phyloP scores from a whole-genome alignment of 2,113 vertebrate genomes.

The Peromyscus maniculatus region DNA sequence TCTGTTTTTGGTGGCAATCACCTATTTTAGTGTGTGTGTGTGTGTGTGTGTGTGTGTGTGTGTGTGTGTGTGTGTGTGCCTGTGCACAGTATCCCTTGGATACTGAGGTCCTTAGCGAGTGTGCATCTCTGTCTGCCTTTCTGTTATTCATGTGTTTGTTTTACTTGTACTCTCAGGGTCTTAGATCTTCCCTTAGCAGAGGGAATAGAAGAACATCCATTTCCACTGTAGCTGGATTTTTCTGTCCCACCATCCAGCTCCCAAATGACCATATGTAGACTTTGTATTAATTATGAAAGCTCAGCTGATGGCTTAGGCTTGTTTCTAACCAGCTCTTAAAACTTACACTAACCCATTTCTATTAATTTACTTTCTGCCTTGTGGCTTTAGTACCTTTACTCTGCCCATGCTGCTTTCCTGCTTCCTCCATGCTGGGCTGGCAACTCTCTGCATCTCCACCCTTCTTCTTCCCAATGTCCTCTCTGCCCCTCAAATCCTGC shows the following conservation, averaged over 20 bases:
- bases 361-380: not conserved
- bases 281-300: not conserved
- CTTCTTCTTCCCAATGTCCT: not conserved
- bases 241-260: not conserved
- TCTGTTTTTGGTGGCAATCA: not conserved
- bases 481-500: not conserved
- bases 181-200: not conserved
- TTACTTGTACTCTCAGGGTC: not conserved
- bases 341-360: not conserved
- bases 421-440: not conserved
- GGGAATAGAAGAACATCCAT: not conserved
- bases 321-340: not conserved
- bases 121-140: not conserved
- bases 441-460: not conserved
- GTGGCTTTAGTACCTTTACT: not conserved
- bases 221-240: not conserved
- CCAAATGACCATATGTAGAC: not conserved
- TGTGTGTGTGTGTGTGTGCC: not conserved
- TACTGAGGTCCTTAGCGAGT: not conserved
- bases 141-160: not conserved
- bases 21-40: not conserved
- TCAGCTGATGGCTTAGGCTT: not conserved
- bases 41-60: not conserved
- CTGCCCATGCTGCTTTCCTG: not conserved
- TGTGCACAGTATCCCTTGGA: not conserved